Base-by-base conservation (phyloP, 2,888 invertebrate genomes). In the Cantharis rustica region DNA sequence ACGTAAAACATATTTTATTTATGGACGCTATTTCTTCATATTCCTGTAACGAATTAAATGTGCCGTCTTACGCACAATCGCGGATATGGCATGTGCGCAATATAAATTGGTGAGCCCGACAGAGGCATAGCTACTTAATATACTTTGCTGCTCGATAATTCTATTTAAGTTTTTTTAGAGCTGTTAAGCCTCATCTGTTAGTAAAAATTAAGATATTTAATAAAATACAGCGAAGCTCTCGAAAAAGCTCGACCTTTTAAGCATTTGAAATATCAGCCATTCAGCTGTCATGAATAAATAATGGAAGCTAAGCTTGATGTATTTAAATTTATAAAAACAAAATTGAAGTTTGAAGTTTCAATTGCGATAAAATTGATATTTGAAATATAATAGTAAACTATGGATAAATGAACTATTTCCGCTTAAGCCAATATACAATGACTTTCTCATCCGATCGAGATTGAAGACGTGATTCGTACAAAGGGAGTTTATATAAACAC, bases 391-490 rank as follows among this genome's bases (percentile, higher is more conserved):
- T 20, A 17, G 11, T 20, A 15, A 66, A 20, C 64, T 66, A 13
- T 5, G 64, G 64, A 66, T 20, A 20, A 20, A 63, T 20, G 23
- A 61, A 73, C 26, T 27, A 31, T 68, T 72, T 69, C 31, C 47
- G 69, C 61, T 69, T 69, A 72, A 75, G 64, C 69, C 72, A 66
- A 66, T 66, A 66, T 66, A 66, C 64, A 66, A 69, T 72, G 70
- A 77, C 74, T 77, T 72, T 68, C 74, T 72, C 72, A 72, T 72
- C 72, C 72, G 68, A 71, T 72, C 71, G 61, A 77, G 74, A 77
- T 77, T 74, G 74, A 75, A 68, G 72, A 77, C 77, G 77, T 77
- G 77, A 77, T 77, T 77, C 72, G 77, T 77, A 75, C 77, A 77
- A 75, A 75, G 72, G 23, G 72, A 68, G 77, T 77, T 77, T 77